Evolutionary conservation across 2,113 vertebrate species (phyloP), one percentile per base, ranked within the genome.

Genomic region (Platichthys stellatus): DNA sequence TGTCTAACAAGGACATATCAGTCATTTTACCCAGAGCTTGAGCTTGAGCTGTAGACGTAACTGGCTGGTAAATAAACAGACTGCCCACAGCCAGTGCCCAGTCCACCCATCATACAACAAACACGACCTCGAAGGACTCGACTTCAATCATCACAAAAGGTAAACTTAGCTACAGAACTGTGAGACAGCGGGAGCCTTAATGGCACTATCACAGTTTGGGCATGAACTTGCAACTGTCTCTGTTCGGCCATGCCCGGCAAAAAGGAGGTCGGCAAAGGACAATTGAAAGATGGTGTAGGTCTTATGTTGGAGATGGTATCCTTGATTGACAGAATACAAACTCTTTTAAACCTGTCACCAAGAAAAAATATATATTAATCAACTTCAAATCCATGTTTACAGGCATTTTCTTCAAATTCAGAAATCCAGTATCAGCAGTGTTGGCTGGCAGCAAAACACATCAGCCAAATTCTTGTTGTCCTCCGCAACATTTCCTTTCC

Each of bases 41-140:
- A 65, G 75, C 51, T 64, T 58, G 35, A 65, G 75, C 51, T 64
- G 62, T 58, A 57, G 64, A 63, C 82, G 72, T 82, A 84, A 86
- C 63, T 66, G 66, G 20, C 63, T 76, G 57, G 73, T 76, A 81
- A 85, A 72, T 56, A 81, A 68, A 79, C 8, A 72, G 15, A 74
- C 57, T 80, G 63, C 47, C 69, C 69, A 74, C 53, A 56, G 69
- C 76, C 58, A 78, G 21, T 63, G 70, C 63, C 67, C 69, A 65
- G 38, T 80, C 49, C 13, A 69, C 20, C 26, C 45, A 64, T 58
- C 68, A 51, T 59, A 81, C 71, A 81, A 74, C 74, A 78, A 78
- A 57, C 63, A 69, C 35, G 51, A 74, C 69, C 63, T 72, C 9
- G 45, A 49, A 12, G 18, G 57, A 51, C 15, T 23, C 40, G 20